phyloP scores from a whole-genome alignment of 2,888 invertebrate species.

The Philaethria dido region DNA sequence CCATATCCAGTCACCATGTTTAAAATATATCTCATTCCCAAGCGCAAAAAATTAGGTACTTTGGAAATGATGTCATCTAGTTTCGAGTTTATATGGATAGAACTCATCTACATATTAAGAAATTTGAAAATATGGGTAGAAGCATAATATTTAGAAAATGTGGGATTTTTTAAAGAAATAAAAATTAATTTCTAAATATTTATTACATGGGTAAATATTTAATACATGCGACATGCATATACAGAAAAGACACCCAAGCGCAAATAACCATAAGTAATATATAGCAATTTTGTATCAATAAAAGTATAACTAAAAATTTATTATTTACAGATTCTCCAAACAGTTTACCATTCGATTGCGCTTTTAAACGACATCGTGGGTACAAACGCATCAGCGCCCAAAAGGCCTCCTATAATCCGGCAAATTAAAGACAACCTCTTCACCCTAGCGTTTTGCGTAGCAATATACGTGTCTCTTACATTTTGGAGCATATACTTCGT shows the following conservation, averaged over 20 bases:
- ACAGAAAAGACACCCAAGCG: neutral
- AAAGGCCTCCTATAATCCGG: slow-evolving; percentile 85
- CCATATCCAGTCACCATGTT: too few relatives aligned
- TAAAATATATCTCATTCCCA: too few relatives aligned
- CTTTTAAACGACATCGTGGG: slow-evolving; percentile 89
- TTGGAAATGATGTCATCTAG: too few relatives aligned
- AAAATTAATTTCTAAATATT: too few relatives aligned
- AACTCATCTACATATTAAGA: too few relatives aligned
- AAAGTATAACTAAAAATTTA: neutral
- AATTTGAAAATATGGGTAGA: too few relatives aligned
- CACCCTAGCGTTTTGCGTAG: slow-evolving; percentile 88
- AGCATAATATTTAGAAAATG: too few relatives aligned
- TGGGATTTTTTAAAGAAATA: too few relatives aligned
- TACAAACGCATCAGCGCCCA: slow-evolving; percentile 85
- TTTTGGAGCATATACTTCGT: slow-evolving; percentile 94
- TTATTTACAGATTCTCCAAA: slow-evolving; percentile 87
- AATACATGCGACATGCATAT: too few relatives aligned
- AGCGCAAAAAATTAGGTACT: too few relatives aligned
- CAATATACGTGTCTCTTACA: slow-evolving; percentile 91
- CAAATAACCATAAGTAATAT: neutral
- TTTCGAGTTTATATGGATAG: too few relatives aligned
- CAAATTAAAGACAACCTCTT: slow-evolving; percentile 86
- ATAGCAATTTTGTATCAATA: neutral
- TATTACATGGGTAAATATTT: too few relatives aligned
- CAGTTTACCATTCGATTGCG: slow-evolving; percentile 89